These are phyloP conservation scores for Shinisaurus crocodilurus DNA, from an alignment of 2,113 vertebrate species.

Conservation along the genomic window DNA sequence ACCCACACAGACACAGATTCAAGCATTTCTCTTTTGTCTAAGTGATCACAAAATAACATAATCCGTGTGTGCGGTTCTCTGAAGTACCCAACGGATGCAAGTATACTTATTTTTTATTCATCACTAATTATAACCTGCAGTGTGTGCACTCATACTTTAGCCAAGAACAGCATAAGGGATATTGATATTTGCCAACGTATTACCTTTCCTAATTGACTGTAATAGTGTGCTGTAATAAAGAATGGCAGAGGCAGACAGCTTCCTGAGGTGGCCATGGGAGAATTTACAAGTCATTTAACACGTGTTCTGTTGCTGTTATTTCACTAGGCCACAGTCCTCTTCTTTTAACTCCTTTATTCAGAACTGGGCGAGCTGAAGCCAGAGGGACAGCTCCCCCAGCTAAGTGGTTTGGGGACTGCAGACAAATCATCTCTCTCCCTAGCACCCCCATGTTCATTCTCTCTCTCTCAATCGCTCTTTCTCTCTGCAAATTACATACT, in stretches of 20 bases:
- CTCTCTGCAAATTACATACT: neutral
- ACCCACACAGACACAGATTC: neutral
- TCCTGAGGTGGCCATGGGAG: neutral
- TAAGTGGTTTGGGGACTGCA: neutral
- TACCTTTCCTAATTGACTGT: neutral
- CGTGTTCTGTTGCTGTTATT: neutral
- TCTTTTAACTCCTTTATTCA: slow-evolving; percentile 27
- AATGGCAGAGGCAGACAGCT: neutral
- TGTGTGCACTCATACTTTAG: neutral
- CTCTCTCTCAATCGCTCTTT: no score
- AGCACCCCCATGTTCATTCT: no score
- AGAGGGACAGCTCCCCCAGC: neutral
- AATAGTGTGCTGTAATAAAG: slow-evolving; percentile 9
- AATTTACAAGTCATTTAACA: neutral
- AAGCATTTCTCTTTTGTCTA: neutral
- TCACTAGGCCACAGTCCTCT: neutral
- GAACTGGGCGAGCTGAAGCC: neutral
- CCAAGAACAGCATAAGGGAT: neutral
- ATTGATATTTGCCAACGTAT: slow-evolving; percentile 8
- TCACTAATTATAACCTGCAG: neutral
- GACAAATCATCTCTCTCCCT: neutral
- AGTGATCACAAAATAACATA: neutral
- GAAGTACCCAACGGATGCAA: neutral
- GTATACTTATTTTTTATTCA: neutral
- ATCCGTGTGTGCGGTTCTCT: neutral